Evolutionary conservation across 2,888 invertebrate genomes (phyloP).

Genomic region (Eupelmus urozonus): DNA sequence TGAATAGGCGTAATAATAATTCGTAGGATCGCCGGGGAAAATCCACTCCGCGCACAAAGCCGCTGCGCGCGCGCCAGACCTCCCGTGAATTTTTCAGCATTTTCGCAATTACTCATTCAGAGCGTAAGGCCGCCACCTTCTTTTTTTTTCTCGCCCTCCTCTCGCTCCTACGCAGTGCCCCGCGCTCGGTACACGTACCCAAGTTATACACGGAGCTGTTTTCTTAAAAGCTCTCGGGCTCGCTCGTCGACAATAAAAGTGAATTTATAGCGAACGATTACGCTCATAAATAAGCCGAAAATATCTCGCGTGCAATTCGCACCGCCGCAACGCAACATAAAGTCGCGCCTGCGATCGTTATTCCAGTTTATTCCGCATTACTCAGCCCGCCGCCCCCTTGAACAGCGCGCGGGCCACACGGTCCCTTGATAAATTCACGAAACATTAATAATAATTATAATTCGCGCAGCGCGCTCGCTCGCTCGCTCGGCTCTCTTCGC

Average conservation of each 20-base stretch:
- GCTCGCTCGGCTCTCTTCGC: not conserved
- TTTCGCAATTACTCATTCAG: conserved; percentile 54
- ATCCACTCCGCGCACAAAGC: too few relatives aligned
- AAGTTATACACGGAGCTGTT: conserved; percentile 42
- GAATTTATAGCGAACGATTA: conserved; percentile 55
- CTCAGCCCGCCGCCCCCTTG: conserved; percentile 19
- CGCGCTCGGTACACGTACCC: not conserved
- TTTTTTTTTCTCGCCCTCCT: not conserved
- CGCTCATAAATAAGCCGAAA: conserved; percentile 56
- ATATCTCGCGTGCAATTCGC: conserved; percentile 37
- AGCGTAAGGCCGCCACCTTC: not conserved
- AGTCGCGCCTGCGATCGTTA: conserved; percentile 57
- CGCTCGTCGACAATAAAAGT: conserved; percentile 55
- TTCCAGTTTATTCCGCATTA: conserved; percentile 57
- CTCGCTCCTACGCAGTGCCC: not conserved
- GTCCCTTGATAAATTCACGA: conserved; percentile 48
- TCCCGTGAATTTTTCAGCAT: conserved; percentile 57
- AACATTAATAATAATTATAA: conserved; percentile 60
- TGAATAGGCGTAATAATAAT: conserved; percentile 57
- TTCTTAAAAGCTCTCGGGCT: conserved; percentile 59
- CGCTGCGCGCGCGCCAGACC: not conserved
- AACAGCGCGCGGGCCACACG: not conserved
- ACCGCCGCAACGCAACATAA: conserved; percentile 35
- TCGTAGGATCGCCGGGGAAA: conserved; percentile 47
- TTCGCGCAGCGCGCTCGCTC: conserved; percentile 30